Percentiles rank a stretch among this genome's conserved stretches.
phyloP scores from a whole-genome alignment of 2,888 invertebrate species.

The Meghimatium bilineatum region DNA sequence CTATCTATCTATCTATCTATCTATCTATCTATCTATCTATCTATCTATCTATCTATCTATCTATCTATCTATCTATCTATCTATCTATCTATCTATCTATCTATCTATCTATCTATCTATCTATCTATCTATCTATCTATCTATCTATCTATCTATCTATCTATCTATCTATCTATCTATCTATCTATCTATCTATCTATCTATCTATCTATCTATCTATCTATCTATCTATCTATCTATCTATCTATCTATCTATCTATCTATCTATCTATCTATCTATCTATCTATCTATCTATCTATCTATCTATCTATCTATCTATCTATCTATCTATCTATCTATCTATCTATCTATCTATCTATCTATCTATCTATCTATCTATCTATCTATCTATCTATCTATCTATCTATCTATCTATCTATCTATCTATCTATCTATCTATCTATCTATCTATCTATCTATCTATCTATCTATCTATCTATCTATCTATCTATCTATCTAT shows the following conservation, averaged over 20 bases:
- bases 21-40: too few relatives aligned
- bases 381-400: background rate
- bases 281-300: constrained; percentile 11
- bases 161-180: too few relatives aligned
- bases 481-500: background rate
- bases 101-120: too few relatives aligned
- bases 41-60: too few relatives aligned
- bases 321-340: background rate
- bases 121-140: too few relatives aligned
- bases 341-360: background rate
- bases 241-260: constrained; percentile 11
- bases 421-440: constrained; percentile 11
- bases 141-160: too few relatives aligned
- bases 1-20: too few relatives aligned
- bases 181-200: too few relatives aligned
- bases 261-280: constrained; percentile 11
- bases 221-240: background rate
- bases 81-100: too few relatives aligned
- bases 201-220: background rate
- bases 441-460: constrained; percentile 2
- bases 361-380: background rate
- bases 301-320: constrained; percentile 11
- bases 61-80: too few relatives aligned
- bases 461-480: background rate
- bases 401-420: constrained; percentile 2